These are phyloP conservation scores for Hemistola chrysoprasaria DNA, from an alignment of 2,888 invertebrate species.

Conservation along the genomic window DNA sequence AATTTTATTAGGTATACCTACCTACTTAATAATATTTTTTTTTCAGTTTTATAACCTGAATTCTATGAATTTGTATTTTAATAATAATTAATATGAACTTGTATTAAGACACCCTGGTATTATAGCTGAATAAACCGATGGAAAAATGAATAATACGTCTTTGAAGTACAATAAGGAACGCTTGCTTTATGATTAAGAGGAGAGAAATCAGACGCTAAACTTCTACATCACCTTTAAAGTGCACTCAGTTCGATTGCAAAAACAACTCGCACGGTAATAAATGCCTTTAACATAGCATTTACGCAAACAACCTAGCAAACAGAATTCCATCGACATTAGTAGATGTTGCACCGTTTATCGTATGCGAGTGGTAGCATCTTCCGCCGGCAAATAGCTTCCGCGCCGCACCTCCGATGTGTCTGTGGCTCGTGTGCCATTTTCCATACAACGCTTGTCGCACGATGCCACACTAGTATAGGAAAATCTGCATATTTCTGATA, in stretches of 20 bases:
- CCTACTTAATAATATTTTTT: too few relatives aligned
- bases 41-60: too few relatives aligned
- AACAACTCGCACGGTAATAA: neutral
- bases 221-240: constrained; percentile 32
- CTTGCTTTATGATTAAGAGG: too few relatives aligned
- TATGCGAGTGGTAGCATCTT: constrained; percentile 45
- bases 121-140: too few relatives aligned
- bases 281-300: too few relatives aligned
- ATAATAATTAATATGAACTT: too few relatives aligned
- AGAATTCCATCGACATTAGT: neutral
- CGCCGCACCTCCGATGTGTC: constrained; percentile 24
- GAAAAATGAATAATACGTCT: too few relatives aligned
- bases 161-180: too few relatives aligned
- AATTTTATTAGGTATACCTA: too few relatives aligned
- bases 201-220: constrained; percentile 14
- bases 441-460: constrained; percentile 18
- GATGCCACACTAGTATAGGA: constrained; percentile 3
- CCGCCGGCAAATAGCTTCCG: constrained; percentile 68
- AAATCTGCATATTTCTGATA: neutral
- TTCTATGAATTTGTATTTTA: too few relatives aligned
- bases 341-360: constrained; percentile 13
- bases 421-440: constrained; percentile 15
- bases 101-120: too few relatives aligned
- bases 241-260: constrained; percentile 52
- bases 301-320: neutral